These are phyloP conservation scores for Palaemon carinicauda DNA, from an alignment of 1,140 invertebrate genomes.

Conservation along the genomic window DNA sequence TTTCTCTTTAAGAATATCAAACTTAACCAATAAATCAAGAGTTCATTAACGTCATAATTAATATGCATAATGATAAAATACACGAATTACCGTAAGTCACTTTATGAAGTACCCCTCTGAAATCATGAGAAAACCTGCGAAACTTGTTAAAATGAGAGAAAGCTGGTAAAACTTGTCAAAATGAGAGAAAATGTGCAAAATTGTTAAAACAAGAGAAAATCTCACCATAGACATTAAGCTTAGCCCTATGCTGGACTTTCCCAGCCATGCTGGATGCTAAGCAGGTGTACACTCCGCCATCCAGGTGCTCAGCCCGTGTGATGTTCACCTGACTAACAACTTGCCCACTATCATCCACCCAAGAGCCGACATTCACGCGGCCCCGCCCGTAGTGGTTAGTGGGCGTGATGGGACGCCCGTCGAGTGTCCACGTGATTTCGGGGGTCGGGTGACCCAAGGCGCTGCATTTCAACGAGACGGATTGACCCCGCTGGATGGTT, in stretches of 20 bases:
- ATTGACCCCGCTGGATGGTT: slow-evolving; percentile 78
- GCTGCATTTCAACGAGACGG: slow-evolving; percentile 83
- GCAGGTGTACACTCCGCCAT: slow-evolving; percentile 87
- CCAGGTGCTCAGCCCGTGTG: slow-evolving; percentile 80
- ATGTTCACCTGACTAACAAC: slow-evolving; percentile 90
- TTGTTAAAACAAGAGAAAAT: slow-evolving; percentile 61
- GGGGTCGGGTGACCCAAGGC: slow-evolving; percentile 86
- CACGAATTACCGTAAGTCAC: too few species aligned
- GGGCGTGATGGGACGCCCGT: slow-evolving; percentile 66
- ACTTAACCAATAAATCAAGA: too few species aligned
- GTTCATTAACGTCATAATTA: too few species aligned
- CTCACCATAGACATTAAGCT: slow-evolving; percentile 87
- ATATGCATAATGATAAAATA: too few species aligned
- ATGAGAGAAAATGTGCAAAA: slow-evolving; percentile 63
- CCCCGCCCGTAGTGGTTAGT: slow-evolving; percentile 18
- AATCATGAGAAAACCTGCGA: too few species aligned
- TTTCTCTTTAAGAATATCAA: too few species aligned
- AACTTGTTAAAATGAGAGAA: neutral
- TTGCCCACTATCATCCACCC: slow-evolving; percentile 64
- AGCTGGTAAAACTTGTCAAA: neutral
- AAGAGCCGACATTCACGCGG: slow-evolving; percentile 37
- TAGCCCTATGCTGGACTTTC: slow-evolving; percentile 76
- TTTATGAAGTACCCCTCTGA: too few species aligned
- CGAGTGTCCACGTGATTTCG: slow-evolving; percentile 85
- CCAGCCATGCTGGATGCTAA: slow-evolving; percentile 82